Base-by-base conservation (phyloP, 1,140 invertebrate genomes). In the Microplitis mediator region DNA sequence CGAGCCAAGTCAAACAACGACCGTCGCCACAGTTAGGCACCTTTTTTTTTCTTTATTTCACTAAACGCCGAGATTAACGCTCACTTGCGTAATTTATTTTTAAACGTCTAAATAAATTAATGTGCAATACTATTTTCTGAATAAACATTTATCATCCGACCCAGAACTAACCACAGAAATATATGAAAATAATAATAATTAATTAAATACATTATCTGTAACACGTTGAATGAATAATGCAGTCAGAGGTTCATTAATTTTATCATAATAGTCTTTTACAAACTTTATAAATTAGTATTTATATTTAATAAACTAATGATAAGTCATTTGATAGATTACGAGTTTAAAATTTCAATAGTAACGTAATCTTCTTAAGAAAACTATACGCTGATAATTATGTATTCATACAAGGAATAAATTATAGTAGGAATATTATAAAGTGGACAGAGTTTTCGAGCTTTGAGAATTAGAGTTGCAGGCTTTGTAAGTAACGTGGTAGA, bases 401-500 rank as follows among this genome's bases (percentile, higher is more conserved):
- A 64, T 50, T 23, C 62, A 64, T 31, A 64, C 0, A 50, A 6
- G 16, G 62, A 64, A 64, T 64, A 45, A 50, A 3, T 50, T 45
- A 64, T 50, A 0, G 32, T 5, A 8, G 62, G 50, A 23, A 45
- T 45, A 45, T 45, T 45, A 45, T 6, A 6, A 6, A 50, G 13
- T 64, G 62, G 14, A 50, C 14, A 16, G 3, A 31, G 58, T 11
- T 64, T 64, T 16, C 34, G 3, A n/a, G 1, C 8, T 64, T 64
- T 64, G 3, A 64, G 14, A 64, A 50, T 64, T 64, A 45, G 9
- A 45, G n/a, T 13, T 23, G 14, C 4, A 64, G 23, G 34, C 60
- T 65, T 60, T 31, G 63, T 50, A 36, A 77, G 65, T 77, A 75
- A 77, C 31, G 66, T 60, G 73, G 61, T 60, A 63, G 66, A 78